phyloP scores from a whole-genome alignment of 30 jellyfish, hydroid and myxozoan genomes.

The Aurelia sp. region DNA sequence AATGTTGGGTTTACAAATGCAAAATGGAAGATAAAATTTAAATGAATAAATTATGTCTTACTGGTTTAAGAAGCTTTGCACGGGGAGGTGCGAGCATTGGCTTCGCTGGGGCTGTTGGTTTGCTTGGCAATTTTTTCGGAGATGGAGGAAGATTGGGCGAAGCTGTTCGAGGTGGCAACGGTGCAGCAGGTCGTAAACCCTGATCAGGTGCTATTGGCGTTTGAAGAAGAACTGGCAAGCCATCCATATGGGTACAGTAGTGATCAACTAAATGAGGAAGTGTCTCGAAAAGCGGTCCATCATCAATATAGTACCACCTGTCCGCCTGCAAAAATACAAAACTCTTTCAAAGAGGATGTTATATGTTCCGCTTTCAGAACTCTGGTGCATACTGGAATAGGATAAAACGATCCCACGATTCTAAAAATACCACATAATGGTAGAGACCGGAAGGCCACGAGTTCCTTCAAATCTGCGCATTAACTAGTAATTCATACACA shows the following conservation, averaged over 20 bases:
- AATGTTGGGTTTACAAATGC: too few relatives aligned
- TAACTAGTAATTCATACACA: too few relatives aligned
- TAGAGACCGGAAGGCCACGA: too few relatives aligned
- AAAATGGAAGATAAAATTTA: too few relatives aligned
- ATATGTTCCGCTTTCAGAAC: too few relatives aligned
- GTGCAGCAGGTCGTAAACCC: constrained; percentile 64
- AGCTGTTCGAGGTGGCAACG: constrained; percentile 60
- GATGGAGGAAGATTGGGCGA: constrained; percentile 12
- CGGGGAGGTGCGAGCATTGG: constrained; percentile 49
- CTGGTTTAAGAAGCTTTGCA: constrained; percentile 11
- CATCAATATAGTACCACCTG: constrained; percentile 96
- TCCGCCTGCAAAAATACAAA: constrained; percentile 74
- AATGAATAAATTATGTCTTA: not conserved
- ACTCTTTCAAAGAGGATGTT: not conserved
- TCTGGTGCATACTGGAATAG: too few relatives aligned
- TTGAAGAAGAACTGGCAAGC: constrained; percentile 77
- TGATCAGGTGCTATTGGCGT: constrained; percentile 64
- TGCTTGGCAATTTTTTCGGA: constrained; percentile 5
- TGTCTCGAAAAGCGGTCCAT: constrained; percentile 96
- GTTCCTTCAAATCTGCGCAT: too few relatives aligned
- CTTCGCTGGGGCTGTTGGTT: constrained; percentile 28
- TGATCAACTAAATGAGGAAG: constrained; percentile 92
- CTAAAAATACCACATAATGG: too few relatives aligned
- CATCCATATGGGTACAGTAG: constrained; percentile 88
- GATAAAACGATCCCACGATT: too few relatives aligned